Evolutionary conservation across 1,140 invertebrate genomes (phyloP).

Genomic region (Berghia stephanieae): DNA sequence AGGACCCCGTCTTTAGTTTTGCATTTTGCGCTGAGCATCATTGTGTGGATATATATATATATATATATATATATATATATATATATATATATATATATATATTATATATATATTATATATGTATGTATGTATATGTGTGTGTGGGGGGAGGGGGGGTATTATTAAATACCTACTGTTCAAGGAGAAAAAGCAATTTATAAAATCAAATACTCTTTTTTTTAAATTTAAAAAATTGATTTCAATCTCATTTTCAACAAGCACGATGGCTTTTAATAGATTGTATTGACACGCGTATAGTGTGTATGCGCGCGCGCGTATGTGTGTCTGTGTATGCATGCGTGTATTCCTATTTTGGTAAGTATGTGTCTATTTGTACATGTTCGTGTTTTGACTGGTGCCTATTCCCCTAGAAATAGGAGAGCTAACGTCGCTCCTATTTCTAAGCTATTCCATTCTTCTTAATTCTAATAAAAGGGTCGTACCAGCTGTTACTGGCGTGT

Average conservation of each 20-base stretch:
- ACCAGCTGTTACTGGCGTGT: neutral
- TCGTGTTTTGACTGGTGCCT: neutral
- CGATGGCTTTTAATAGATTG: neutral
- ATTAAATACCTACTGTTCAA: neutral
- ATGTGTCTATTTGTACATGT: neutral
- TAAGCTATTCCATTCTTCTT: too few relatives aligned
- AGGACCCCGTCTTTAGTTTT: neutral
- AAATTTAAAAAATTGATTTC: neutral
- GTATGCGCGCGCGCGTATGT: slow-evolving; percentile 4
- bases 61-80: too few relatives aligned
- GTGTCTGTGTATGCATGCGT: neutral
- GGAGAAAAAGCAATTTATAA: neutral
- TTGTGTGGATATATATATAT: neutral
- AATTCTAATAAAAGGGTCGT: neutral
- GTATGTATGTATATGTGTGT: neutral
- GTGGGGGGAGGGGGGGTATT: neutral
- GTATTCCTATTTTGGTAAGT: neutral
- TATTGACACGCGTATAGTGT: neutral
- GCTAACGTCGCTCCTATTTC: too few relatives aligned
- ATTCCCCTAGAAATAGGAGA: neutral
- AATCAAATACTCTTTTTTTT: neutral
- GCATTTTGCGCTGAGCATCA: neutral
- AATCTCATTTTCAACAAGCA: neutral
- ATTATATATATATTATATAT: too few relatives aligned
- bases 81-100: too few relatives aligned